These are phyloP conservation scores for Mesochorus sp. DNA, from an alignment of 2,888 invertebrate species.

Conservation along the genomic window DNA sequence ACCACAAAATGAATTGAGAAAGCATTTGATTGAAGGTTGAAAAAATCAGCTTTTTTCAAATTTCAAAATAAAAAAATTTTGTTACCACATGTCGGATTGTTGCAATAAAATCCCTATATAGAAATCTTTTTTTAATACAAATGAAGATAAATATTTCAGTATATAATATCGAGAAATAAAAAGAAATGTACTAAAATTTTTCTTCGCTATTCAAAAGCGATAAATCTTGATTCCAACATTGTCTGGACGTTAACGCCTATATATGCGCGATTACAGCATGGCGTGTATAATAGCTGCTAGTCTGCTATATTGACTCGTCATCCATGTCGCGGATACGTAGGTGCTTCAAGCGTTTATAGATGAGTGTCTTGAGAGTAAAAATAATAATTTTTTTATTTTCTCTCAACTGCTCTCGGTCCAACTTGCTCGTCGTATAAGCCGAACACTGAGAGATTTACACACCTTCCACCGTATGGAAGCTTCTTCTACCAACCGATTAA, in stretches of 20 bases:
- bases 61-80: too few relatives aligned
- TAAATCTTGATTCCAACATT: constrained; percentile 23
- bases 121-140: too few relatives aligned
- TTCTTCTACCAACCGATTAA: constrained; percentile 56
- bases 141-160: too few relatives aligned
- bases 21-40: too few relatives aligned
- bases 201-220: neutral
- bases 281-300: neutral
- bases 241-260: constrained; percentile 31
- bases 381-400: neutral
- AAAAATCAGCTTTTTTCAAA: too few relatives aligned
- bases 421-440: neutral
- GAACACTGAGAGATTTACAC: constrained; percentile 15
- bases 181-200: neutral
- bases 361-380: constrained; percentile 32
- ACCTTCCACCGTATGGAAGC: constrained; percentile 12
- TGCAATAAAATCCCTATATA: too few relatives aligned
- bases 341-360: constrained; percentile 40
- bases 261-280: neutral
- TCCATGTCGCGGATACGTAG: constrained; percentile 7
- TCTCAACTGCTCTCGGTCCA: neutral
- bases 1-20: too few relatives aligned
- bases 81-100: too few relatives aligned
- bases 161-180: neutral
- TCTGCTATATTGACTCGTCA: constrained; percentile 59